Base-by-base conservation (phyloP, 2,888 invertebrate species). In the Schizotus pectinicornis region DNA sequence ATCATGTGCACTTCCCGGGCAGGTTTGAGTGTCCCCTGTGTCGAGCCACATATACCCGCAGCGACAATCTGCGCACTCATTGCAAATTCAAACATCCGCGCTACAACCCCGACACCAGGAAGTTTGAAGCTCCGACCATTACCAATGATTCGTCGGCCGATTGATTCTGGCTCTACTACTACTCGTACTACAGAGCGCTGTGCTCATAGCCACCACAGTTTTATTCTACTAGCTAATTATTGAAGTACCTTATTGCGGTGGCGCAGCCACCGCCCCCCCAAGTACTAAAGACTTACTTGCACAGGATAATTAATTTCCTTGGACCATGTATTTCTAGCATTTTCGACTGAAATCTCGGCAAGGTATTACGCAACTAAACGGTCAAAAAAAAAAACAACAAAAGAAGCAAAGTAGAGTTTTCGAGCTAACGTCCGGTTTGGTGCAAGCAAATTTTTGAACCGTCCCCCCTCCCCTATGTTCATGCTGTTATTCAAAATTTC, bases 1-100 rank as follows among this genome's bases (percentile, higher is more conserved):
- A 93, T 85, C 92, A 93, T 85, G 93, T 93, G 83, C 93, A 93
- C 86, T 92, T 92, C 86, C 92, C 92, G 79, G 93, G 93, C 77
- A 88, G 91, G 80, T 93, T 92, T 86, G 92, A 92, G 86, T 93
- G 93, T 82, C 92, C 92, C 79, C 87, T 93, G 80, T 93, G 93
- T 84, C 89, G 90, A 81, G 92, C 92, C 80, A 92, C 92, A 74
- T 93, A 93, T 85, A 93, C 93, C 79, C 89, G 93, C 83, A 92
- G 92, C 82, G 93, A 93, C 87, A 93, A 93, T 83, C 88, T 93
- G 82, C 90, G 92, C 81, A 92, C 92, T 81, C 93, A 93, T 85
- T 92, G 92, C 88, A 92, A 92, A 86, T 92, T 91, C 86, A 93
- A 93, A 84, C 93, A 93, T 84, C 92, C 92, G 81, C 88, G 88